These are phyloP conservation scores for Chaetodon auriga DNA, from an alignment of 2,113 vertebrate genomes.

Conservation along the genomic window DNA sequence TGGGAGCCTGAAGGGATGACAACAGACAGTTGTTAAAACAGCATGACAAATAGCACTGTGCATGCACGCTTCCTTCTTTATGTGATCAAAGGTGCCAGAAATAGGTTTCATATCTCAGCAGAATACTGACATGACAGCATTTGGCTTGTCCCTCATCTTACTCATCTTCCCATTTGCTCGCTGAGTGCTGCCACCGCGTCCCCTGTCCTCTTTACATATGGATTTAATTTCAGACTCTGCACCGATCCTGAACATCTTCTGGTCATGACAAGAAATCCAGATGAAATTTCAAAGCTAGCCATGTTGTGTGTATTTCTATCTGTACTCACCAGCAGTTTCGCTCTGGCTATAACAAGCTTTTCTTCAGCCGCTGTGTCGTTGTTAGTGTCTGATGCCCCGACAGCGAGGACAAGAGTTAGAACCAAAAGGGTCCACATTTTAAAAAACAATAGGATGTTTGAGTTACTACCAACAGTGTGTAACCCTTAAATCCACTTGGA, in stretches of 20 bases:
- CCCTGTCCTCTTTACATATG: too few species aligned
- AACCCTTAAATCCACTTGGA: slow-evolving; percentile 4
- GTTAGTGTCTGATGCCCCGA: slow-evolving; percentile 26
- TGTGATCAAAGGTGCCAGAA: slow-evolving; percentile 44
- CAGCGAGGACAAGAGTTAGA: slow-evolving; percentile 52
- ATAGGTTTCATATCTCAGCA: slow-evolving; percentile 24
- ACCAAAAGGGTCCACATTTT: slow-evolving; percentile 77
- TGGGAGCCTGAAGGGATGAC: slow-evolving; percentile 81
- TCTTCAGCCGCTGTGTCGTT: slow-evolving; percentile 54
- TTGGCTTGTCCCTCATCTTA: slow-evolving; percentile 6
- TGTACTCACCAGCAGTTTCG: slow-evolving; percentile 82
- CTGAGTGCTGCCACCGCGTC: background rate
- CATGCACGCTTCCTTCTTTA: background rate
- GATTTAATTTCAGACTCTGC: background rate
- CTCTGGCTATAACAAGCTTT: slow-evolving; percentile 73
- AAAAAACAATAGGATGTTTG: too few species aligned
- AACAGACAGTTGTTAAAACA: slow-evolving; percentile 53
- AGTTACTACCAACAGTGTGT: background rate
- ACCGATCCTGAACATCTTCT: background rate
- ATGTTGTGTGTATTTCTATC: background rate
- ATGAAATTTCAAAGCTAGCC: background rate
- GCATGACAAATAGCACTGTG: slow-evolving; percentile 10
- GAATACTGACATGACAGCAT: slow-evolving; percentile 10
- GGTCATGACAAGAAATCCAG: background rate
- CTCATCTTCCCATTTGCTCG: background rate